Base-by-base conservation (phyloP, 2,888 invertebrate species). In the Selenia dentaria region DNA sequence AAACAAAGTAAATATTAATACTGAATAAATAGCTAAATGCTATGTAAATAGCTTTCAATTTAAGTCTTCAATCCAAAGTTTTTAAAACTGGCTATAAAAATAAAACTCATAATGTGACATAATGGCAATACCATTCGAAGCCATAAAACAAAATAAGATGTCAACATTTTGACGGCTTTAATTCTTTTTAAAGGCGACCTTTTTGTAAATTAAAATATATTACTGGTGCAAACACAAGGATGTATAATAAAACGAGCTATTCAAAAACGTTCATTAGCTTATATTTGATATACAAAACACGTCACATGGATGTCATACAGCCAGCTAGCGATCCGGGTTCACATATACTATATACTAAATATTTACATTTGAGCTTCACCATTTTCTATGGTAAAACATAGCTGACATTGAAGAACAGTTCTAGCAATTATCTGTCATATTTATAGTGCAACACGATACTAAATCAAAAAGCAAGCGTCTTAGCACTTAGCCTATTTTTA, bases 241-340 rank as follows among this genome's bases (percentile, higher is more conserved):
- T 22, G 24, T 36, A 18, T 54, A 85, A 85, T 83, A 79, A 87
- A 86, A 86, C 85, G 79, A 83, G 57, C 56, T 61, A 52, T 56
- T 62, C 51, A 79, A 82, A n/a, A 87, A 85, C 81, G 74, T 86
- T 82, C 81, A 86, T 84, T 81, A 68, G 74, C 76, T 85, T 87
- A 85, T 88, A 89, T 87, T 89, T 86, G 76, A 86, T 82, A 85
- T 85, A 85, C 79, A 82, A 86, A 84, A 82, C 81, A 84, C 71
- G 78, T 79, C 76, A 80, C 76, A 79, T 74, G 64, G 70, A 38
- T 49, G 47, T 49, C 39, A 47, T 49, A 46, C 14, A 51, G 41
- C 51, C 42, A 35, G 36, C 24, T 36, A 40, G 47, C 52, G 39
- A 26, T 51, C 11, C 25, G 39, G 22, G 33, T 22, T 37, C 37